phyloP scores from a whole-genome alignment of 2,888 invertebrate genomes.

The Acronicta alni region DNA sequence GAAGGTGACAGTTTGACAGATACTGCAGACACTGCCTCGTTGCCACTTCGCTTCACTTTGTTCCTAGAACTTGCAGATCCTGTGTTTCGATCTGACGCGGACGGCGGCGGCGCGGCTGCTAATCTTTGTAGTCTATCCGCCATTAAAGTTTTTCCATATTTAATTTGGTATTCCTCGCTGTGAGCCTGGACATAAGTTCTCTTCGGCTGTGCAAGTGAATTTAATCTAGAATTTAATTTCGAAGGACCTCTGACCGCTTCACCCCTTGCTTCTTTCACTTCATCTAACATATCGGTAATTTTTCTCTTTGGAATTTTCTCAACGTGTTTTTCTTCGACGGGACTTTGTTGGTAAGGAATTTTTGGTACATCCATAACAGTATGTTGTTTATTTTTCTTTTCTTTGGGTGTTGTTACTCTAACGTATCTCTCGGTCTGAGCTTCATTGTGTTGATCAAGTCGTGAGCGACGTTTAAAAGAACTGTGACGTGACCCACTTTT shows the following conservation, averaged over 20 bases:
- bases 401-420: constrained; percentile 41
- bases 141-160: constrained; percentile 68
- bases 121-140: constrained; percentile 68
- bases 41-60: constrained; percentile 52
- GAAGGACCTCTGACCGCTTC: constrained; percentile 84
- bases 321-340: constrained; percentile 59
- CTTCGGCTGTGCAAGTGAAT: constrained; percentile 81
- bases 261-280: constrained; percentile 81
- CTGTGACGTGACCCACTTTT: constrained; percentile 58
- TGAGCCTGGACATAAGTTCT: constrained; percentile 75
- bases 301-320: constrained; percentile 67
- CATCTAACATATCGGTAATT: constrained; percentile 77
- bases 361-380: constrained; percentile 49
- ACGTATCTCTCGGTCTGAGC: constrained; percentile 46
- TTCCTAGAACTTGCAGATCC: constrained; percentile 42
- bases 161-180: constrained; percentile 72
- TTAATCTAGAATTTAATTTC: constrained; percentile 71
- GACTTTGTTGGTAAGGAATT: constrained; percentile 46
- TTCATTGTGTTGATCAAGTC: constrained; percentile 64
- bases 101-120: constrained; percentile 47
- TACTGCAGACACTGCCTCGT: constrained; percentile 46
- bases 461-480: constrained; percentile 61
- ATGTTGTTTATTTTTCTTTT: constrained; percentile 47
- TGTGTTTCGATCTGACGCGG: constrained; percentile 49
- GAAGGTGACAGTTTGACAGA: constrained; percentile 57